Base-by-base conservation (phyloP, 2,888 invertebrate species). In the Ecliptopera silaceata region DNA sequence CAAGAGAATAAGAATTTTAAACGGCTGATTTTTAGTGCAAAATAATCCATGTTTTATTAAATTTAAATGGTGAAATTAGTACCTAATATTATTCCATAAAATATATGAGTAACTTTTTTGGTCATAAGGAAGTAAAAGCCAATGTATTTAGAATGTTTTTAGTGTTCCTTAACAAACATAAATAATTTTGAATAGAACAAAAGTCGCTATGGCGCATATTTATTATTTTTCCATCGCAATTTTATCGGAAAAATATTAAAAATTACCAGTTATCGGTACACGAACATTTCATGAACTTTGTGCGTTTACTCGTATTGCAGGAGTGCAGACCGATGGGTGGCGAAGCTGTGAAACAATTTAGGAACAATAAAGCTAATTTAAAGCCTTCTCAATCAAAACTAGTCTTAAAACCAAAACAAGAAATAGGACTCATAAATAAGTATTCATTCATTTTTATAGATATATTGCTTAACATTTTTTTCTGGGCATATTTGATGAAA, bases 251-350 rank as follows among this genome's bases (percentile, higher is more conserved):
- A 36, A 29, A 36, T 10, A 1, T 15, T n/a, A 48, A 51, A 36
- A 38, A 56, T 74, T 74, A 74, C 74, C 70, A 69, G 70, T 68
- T 34, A 49, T 5, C 45, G 39, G 8, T 6, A 48, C 26, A n/a
- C 13, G 18, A 12, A 26, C 59, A 59, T 63, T 13, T 42, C 26
- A 6, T 36, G 38, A 44, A 29, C 22, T 38, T 15, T 5, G n/a
- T 46, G 39, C 13, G 31, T 1, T 12, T 36, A 34, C 17, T 11
- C 10, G 22, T 38, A 50, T 12, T 43, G 26, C 45, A 38, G 44
- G 41, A n/a, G 2, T 1, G 15, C 3, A 15, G 52, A 32, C 44
- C 43, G 47, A 12, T 26, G 44, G 36, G 10, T 8, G 36, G 10
- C 15, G 44, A 18, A 6, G 47, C 61, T 62, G 61, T 31, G 36